Evolutionary conservation across 2,888 invertebrate species (phyloP), one percentile per base, ranked within the genome.

Genomic region (Sturmia bella): DNA sequence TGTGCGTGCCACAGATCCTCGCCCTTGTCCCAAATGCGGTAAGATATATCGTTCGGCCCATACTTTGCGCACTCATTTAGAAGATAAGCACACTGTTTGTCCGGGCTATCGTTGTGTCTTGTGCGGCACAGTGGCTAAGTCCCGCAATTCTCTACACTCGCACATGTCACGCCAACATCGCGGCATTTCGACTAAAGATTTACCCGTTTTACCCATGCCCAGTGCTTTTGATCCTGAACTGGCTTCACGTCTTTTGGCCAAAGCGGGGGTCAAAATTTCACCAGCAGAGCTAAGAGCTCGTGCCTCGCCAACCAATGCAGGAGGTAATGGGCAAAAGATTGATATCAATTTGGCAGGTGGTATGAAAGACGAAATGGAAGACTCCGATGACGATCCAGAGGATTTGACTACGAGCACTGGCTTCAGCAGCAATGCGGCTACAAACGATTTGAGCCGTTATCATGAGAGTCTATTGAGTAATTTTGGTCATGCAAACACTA

Each of bases 161-260:
- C 97, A 97, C 91, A 97, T 97, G 97, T 96, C 96, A 79, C 94
- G 97, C 59, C 97, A 97, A 89, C 97, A 97, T 91, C 94, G 97
- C 76, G 97, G 97, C 83, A 97, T 97, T 89, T 96, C 96, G 89
- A 97, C 97, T 86, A 97, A 97, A 92, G 97, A 97, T 91, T 92
- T 97, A 86, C 97, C 97, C 11, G 97, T 97, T 52, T 92, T 97
- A 84, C 97, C 97, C 80, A 97, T 97, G 97, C 97, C 97, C 21
- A 96, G 96, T 80, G 94, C 97, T 21, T 97, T 97, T 90, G 97
- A 97, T 91, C 97, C 97, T 0, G 97, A 97, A 83, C 92, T 97
- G 63, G 97, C 97, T 76, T 95, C 95, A 91, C 94, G 96, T 84
- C 92, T 97, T 83, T 91, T 97, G 84, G 96, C 96, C 43, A 97